Conservation (phyloP, 92 coral and sea anemone species). For the Bergia sp. region DNA sequence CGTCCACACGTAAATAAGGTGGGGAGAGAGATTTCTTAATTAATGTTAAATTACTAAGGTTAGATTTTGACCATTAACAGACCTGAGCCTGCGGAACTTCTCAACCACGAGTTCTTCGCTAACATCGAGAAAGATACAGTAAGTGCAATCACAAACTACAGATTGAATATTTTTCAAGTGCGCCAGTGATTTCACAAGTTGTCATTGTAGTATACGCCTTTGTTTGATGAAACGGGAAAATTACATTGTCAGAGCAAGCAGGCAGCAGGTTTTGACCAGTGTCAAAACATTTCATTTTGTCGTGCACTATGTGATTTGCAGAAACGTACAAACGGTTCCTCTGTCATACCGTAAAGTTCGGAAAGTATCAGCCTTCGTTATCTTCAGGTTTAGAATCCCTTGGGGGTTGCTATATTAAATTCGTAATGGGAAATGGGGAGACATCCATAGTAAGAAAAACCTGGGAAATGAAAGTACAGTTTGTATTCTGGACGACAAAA, state of each 20-base stretch:
- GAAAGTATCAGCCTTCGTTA: background rate
- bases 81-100: conserved; percentile 74
- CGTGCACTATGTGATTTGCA: no score
- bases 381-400: background rate
- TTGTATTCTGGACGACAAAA: background rate
- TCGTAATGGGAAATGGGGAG: background rate
- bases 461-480: background rate
- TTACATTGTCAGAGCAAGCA: no score
- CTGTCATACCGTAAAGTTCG: background rate
- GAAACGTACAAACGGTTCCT: background rate
- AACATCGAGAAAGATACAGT: conserved; percentile 70
- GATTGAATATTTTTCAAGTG: background rate
- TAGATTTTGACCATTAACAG: conserved; percentile 47
- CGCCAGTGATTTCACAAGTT: background rate
- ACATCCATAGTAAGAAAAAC: no score
- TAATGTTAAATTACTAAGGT: background rate
- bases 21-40: background rate
- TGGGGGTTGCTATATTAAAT: background rate
- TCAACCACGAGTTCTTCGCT: conserved; percentile 80
- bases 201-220: no score
- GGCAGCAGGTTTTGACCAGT: no score
- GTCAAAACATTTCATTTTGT: no score
- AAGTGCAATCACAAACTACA: background rate
- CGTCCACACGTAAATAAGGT: background rate
- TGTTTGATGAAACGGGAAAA: no score